phyloP scores from a whole-genome alignment of 2,113 vertebrate genomes.

The Siphamia tubifer region DNA sequence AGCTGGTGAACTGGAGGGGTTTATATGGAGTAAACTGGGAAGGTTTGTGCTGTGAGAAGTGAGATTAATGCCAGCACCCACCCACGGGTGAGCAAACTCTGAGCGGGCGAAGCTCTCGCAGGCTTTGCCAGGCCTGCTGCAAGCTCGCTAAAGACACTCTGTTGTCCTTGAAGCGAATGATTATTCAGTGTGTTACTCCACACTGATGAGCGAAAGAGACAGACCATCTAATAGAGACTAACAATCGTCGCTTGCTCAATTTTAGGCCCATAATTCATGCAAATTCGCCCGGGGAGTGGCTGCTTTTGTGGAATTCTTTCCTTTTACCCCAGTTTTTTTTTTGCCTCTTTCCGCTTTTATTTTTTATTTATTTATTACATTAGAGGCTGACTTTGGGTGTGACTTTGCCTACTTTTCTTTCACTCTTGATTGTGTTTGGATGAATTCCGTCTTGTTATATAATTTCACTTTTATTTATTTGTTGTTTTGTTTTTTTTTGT shows the following conservation, averaged over 20 bases:
- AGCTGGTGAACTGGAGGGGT: neutral
- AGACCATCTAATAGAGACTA: conserved; percentile 47
- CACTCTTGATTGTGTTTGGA: conserved; percentile 28
- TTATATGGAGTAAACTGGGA: neutral
- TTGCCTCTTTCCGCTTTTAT: no score
- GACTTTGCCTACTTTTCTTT: conserved; percentile 23
- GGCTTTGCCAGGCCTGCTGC: neutral
- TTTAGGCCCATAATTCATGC: conserved; percentile 47
- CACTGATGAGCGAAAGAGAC: conserved; percentile 21
- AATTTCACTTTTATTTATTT: conserved; percentile 45
- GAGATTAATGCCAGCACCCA: conserved; percentile 33
- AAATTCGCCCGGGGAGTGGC: neutral
- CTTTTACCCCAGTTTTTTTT: neutral
- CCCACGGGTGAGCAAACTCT: neutral
- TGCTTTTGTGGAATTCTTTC: neutral
- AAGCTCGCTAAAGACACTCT: neutral
- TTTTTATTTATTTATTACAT: no score
- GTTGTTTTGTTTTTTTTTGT: conserved; percentile 42
- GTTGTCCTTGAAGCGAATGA: conserved; percentile 49
- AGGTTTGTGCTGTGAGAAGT: neutral
- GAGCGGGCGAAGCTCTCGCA: neutral
- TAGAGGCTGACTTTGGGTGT: conserved; percentile 51
- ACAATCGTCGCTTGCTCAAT: conserved; percentile 37
- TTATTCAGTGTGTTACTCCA: conserved; percentile 12
- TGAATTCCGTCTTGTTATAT: conserved; percentile 46